phyloP scores from a whole-genome alignment of 2,888 invertebrate species.

The Heliconius ethilla region DNA sequence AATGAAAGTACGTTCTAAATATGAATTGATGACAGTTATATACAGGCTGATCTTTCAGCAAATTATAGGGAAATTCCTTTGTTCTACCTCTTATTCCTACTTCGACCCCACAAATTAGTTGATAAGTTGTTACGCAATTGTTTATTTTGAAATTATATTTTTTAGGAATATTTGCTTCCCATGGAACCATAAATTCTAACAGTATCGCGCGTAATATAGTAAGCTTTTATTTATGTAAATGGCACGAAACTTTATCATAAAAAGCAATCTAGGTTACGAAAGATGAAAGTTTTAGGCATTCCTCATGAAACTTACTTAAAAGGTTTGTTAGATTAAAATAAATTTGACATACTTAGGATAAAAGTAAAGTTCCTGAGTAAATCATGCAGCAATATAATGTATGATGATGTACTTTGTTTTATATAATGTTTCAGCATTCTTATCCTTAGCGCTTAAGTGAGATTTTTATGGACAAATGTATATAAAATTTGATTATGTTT shows the following conservation, averaged over 20 bases:
- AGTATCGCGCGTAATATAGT: background rate
- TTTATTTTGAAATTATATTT: background rate
- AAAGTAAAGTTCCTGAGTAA: conserved; percentile 19
- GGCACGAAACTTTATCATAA: conserved; percentile 5
- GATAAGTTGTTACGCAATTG: too few relatives aligned
- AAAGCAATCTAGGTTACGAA: conserved; percentile 28
- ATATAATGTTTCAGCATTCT: background rate
- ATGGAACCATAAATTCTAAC: background rate
- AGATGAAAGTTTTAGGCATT: conserved; percentile 26
- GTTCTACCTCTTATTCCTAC: background rate
- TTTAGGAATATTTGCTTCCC: background rate
- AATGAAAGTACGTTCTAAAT: background rate
- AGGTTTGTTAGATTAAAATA: conserved; percentile 23
- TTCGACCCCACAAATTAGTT: too few relatives aligned
- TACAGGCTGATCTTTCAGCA: background rate
- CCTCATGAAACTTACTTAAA: conserved; percentile 18
- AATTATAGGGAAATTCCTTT: background rate
- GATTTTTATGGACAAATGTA: too few relatives aligned
- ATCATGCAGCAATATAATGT: conserved; percentile 11
- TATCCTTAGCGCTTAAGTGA: background rate
- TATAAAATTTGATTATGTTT: too few relatives aligned
- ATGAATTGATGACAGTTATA: background rate
- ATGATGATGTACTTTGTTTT: background rate
- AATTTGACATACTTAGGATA: conserved; percentile 21
- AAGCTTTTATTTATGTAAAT: conserved; percentile 2